phyloP scores from a whole-genome alignment of 2,113 vertebrate genomes.

The rabbit (Oryctolagus cuniculus) region mOryCun1.1 NC_091433.1:70060501-70061000 shows the following conservation, averaged over 20 bases:
- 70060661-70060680: constrained; percentile 34
- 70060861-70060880: background rate
- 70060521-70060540: constrained; percentile 1
- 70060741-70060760: background rate
- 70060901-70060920: too few species aligned
- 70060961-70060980: too few species aligned
- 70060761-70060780: constrained; percentile 10
- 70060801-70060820: background rate
- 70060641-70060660: background rate
- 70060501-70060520: constrained; percentile 26
- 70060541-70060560: background rate
- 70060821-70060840: background rate
- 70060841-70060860: constrained; percentile 9
- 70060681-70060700: constrained; percentile 1
- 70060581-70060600: background rate
- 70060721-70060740: background rate
- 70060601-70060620: background rate
- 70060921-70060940: too few species aligned
- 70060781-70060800: constrained; percentile 16
- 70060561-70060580: background rate
- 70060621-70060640: constrained; percentile 36
- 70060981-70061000: too few species aligned
- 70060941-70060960: too few species aligned
- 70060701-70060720: background rate
- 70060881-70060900: too few species aligned